phyloP scores from a whole-genome alignment of 2,888 invertebrate genomes.

The Tinea pellionella region DNA sequence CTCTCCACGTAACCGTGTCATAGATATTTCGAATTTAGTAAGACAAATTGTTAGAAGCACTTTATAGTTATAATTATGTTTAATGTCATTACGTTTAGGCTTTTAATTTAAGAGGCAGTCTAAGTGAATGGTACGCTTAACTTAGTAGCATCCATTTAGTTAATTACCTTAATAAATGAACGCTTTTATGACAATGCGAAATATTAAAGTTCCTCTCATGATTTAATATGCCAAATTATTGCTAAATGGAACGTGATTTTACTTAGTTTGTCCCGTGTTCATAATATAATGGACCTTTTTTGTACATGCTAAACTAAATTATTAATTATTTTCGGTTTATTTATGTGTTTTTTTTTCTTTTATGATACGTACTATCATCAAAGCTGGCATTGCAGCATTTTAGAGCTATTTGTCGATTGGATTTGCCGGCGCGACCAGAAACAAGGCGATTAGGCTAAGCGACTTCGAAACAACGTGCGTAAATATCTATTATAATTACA shows the following conservation, averaged over 20 bases:
- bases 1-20: too few relatives aligned
- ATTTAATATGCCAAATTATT: neutral
- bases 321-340: too few relatives aligned
- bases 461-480: too few relatives aligned
- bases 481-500: too few relatives aligned
- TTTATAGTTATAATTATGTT: slow-evolving; percentile 12
- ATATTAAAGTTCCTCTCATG: slow-evolving; percentile 21
- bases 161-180: slow-evolving; percentile 48
- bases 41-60: neutral
- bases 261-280: neutral
- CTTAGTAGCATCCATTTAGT: slow-evolving; percentile 40
- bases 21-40: neutral
- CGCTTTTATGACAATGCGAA: slow-evolving; percentile 40
- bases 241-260: neutral
- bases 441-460: too few relatives aligned
- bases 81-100: slow-evolving; percentile 11
- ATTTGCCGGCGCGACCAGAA: too few relatives aligned
- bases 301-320: too few relatives aligned
- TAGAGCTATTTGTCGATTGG: too few relatives aligned
- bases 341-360: too few relatives aligned
- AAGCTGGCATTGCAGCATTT: too few relatives aligned
- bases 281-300: too few relatives aligned
- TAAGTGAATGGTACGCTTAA: slow-evolving; percentile 31
- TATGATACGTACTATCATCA: too few relatives aligned
- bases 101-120: slow-evolving; percentile 30